Conservation (phyloP, 2,888 invertebrate genomes). For the Scaptomyza parva region DNA sequence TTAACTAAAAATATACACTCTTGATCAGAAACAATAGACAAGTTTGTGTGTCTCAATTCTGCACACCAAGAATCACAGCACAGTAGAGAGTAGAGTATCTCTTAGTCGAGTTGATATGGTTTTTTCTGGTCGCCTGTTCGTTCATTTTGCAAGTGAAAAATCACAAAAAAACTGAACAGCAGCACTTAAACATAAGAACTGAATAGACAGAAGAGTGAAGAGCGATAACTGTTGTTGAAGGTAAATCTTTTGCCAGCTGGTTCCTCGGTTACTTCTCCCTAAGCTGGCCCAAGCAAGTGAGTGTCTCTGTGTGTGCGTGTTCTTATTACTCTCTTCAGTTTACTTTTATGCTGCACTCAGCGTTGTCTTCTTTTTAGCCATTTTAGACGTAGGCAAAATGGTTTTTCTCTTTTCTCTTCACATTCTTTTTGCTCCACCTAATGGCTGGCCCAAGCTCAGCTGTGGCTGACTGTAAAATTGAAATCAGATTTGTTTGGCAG, state of each 20-base stretch:
- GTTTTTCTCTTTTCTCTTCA: slow-evolving; percentile 6
- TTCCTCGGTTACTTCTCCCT: slow-evolving; percentile 2
- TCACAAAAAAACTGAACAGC: slow-evolving; percentile 49
- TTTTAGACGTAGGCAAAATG: slow-evolving; percentile 32
- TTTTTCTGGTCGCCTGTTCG: slow-evolving; percentile 1
- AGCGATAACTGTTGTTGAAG: background rate
- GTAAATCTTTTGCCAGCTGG: slow-evolving; percentile 11
- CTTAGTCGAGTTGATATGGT: background rate
- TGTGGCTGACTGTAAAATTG: slow-evolving; percentile 25
- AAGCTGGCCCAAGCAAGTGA: slow-evolving; percentile 19
- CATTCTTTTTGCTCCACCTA: slow-evolving; percentile 10
- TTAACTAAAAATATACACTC: too few relatives aligned
- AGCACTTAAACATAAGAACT: slow-evolving; percentile 20
- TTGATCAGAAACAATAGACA: too few relatives aligned
- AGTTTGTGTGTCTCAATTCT: too few relatives aligned
- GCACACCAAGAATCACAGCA: too few relatives aligned
- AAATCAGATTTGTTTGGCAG: slow-evolving; percentile 40
- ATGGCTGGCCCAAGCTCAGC: slow-evolving; percentile 35
- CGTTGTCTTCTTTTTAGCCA: slow-evolving; percentile 31
- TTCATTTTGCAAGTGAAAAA: slow-evolving; percentile 42
- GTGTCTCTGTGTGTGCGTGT: background rate
- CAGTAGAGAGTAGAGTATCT: too few relatives aligned
- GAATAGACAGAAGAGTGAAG: background rate
- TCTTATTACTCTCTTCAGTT: slow-evolving; percentile 36
- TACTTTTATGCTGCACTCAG: slow-evolving; percentile 55